Base-by-base conservation (phyloP, 2,888 invertebrate species). In the Drymonia ruficornis region DNA sequence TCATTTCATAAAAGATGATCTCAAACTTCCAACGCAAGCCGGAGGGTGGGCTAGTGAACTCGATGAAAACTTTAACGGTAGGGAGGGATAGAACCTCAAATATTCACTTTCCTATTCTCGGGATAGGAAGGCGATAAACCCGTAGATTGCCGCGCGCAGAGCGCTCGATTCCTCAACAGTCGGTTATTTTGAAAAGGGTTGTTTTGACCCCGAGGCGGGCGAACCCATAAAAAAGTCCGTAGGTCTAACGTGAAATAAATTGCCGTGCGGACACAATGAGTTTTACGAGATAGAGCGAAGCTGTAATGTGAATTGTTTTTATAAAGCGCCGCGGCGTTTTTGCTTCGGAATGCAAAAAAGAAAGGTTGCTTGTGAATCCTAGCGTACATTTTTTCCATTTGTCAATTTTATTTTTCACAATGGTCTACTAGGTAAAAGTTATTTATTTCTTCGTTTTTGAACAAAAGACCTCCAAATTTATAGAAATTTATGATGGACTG, bases 191-290 rank as follows among this genome's bases (percentile, higher is more conserved):
- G 48, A 60, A 65, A 67, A 65, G 72, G 71, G 68, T 63, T 70
- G 67, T 64, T 59, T 51, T 52, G 56, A 49, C 57, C 64, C 55
- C 55, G 52, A 50, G 55, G 48, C 52, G 19, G 38, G 34, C 18
- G 15, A 28, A 38, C 53, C 50, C 55, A 54, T 53, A 58, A 70
- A 65, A 62, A 60, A 66, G 61, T 59, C 55, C 60, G 51, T 52
- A 56, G 76, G 72, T 67, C 72, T 80, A 83, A 83, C 76, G 75
- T 60, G 70, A 77, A 79, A 83, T 81, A 83, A 82, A 82, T 84
- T 80, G 78, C 70, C 61, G 43, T 56, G 55, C 61, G 59, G 61
- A 61, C 53, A 62, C 53, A 52, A 53, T 38, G 43, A 65, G 71
- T 66, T 78, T n/a, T 75, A 75, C 70, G 72, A 70, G 65, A 61